These are phyloP conservation scores for Tapirus terrestris DNA, from an alignment of 2,113 vertebrate species.

Conservation along the genomic window DNA sequence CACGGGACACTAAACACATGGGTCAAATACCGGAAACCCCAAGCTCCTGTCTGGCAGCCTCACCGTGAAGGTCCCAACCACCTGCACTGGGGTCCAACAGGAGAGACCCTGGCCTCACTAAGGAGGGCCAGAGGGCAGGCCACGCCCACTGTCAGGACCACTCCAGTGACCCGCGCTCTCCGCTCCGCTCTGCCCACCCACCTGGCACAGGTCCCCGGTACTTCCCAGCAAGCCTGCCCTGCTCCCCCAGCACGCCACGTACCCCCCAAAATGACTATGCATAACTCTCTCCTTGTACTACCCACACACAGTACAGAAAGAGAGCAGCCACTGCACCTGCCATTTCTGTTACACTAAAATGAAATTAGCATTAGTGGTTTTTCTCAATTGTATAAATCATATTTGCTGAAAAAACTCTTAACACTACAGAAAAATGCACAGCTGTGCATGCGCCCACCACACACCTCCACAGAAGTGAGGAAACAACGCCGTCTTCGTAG, in stretches of 20 bases:
- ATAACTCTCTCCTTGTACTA: fast-evolving
- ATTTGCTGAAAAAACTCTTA: neutral
- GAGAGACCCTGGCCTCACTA: too few relatives aligned
- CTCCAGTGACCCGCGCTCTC: neutral
- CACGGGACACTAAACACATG: too few relatives aligned
- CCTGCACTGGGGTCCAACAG: too few relatives aligned
- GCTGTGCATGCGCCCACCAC: too few relatives aligned
- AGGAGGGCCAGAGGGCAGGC: too few relatives aligned
- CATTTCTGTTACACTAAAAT: fast-evolving
- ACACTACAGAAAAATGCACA: neutral
- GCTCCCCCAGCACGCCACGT: neutral
- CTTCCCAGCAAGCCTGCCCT: too few relatives aligned
- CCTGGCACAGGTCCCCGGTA: neutral
- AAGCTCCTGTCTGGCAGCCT: neutral
- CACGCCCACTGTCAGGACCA: neutral
- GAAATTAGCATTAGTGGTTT: neutral
- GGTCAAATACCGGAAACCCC: too few relatives aligned
- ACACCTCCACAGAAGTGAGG: too few relatives aligned
- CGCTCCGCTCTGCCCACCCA: too few relatives aligned
- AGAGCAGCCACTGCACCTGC: neutral
- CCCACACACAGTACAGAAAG: neutral
- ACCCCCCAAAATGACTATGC: fast-evolving
- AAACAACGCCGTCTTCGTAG: too few relatives aligned
- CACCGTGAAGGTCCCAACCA: neutral
- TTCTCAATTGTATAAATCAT: neutral